Percentiles rank a stretch among this genome's conserved stretches.
Evolutionary conservation across 2,113 vertebrate species (phyloP).

Genomic region (Percopsis transmontana): DNA sequence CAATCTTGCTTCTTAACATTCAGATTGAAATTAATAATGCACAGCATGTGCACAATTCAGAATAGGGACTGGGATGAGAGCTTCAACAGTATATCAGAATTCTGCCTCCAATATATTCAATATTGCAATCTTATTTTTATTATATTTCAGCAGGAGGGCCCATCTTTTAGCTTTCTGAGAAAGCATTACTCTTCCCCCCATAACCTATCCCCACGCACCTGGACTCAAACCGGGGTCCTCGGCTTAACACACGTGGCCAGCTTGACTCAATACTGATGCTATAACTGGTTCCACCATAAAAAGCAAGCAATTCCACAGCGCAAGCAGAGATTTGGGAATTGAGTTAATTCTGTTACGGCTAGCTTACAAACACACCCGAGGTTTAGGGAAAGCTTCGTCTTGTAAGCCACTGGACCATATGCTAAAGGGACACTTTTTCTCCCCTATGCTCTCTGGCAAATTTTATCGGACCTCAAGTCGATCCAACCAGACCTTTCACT

Average conservation of each 20-base stretch:
- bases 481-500: not conserved
- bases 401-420: slow-evolving; percentile 42
- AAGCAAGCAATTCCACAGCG: slow-evolving; percentile 58
- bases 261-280: slow-evolving; percentile 52
- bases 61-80: not conserved
- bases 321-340: slow-evolving; percentile 32
- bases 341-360: slow-evolving; percentile 49
- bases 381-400: slow-evolving; percentile 36
- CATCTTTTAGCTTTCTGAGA: slow-evolving; percentile 6
- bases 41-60: slow-evolving; percentile 29
- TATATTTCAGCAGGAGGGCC: slow-evolving; percentile 14
- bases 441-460: not conserved
- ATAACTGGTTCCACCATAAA: slow-evolving; percentile 61
- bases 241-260: slow-evolving; percentile 56
- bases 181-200: slow-evolving; percentile 11
- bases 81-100: not conserved
- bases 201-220: slow-evolving; percentile 63
- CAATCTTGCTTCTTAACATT: slow-evolving; percentile 32
- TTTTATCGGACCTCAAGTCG: not conserved
- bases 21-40: slow-evolving; percentile 55
- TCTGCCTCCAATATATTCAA: slow-evolving; percentile 17
- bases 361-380: slow-evolving; percentile 41
- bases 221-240: slow-evolving; percentile 33
- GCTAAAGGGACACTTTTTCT: slow-evolving; percentile 3
- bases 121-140: slow-evolving; percentile 24